Evolutionary conservation across 2,888 invertebrate genomes (phyloP), one percentile per base, ranked within the genome.

Genomic region (Serripes groenlandicus): DNA sequence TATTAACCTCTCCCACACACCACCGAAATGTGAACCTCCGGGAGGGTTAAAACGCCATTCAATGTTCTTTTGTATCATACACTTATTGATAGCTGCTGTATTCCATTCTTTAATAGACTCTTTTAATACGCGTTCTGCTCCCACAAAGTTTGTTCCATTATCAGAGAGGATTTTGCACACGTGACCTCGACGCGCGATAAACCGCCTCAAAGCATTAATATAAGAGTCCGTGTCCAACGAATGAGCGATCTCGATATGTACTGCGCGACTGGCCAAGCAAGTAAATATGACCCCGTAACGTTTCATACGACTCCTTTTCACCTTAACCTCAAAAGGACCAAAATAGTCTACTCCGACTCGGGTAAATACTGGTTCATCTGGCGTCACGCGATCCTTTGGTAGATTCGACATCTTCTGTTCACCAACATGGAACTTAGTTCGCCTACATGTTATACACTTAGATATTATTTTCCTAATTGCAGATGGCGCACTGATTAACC

Each of bases 201-300:
- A 87, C 28, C 78, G 71, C n/a, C 76, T 56, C 23, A 78, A 69
- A 3, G 78, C 81, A 35, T 77, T 76, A 15, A 78, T 74, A 68
- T 60, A 85, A 37, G 81, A 84, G 37, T 58, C 35, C 7, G 83
- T 85, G 26, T 78, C 78, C 15, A 86, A 30, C 7, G 81, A 75
- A 15, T 72, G 37, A 18, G 81, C 78, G n/a, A 83, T 58, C 52
- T 86, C 85, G 0, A 86, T 28, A 64, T 88, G 88, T 3, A 86
- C 69, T 0, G 78, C 83, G 26, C 85, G 52, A 58, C 70, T 60
- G 1, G 75, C 49, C 18, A 88, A 58, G 62, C 88, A 87, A 15
- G 86, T 87, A 30, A 88, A 89, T 7, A 89, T 49, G 11, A 75
- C 74, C 21, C 88, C 85, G 70, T 88, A 89, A 7, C 86, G 37